Base-by-base conservation (phyloP, 2,888 invertebrate genomes). In the Yponomeuta evonymella region DNA sequence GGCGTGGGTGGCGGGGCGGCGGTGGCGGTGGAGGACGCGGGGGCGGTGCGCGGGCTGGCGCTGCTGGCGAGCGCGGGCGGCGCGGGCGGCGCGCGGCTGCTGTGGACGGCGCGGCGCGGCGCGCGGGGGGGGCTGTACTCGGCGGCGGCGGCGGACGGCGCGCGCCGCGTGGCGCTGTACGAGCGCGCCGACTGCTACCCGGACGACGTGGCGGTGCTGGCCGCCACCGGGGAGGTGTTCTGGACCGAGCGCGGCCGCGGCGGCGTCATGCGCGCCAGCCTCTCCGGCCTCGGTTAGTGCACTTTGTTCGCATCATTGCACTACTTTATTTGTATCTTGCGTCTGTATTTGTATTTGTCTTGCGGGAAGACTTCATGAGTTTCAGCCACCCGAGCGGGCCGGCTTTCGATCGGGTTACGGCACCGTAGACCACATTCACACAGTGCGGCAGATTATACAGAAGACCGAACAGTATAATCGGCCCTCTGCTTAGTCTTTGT, bases 81-180 rank as follows among this genome's bases (percentile, higher is more conserved):
- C 71, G 93, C 94, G 75, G 95, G 0, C 94, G 96, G 79, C 96
- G 96, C 63, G 96, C 10, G 79, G 96, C 64, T 96, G 97, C 87
- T 94, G 95, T 94, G 87, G 71, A 72, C 73, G 70, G 96, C 79
- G 96, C 96, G 64, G 96, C 9, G 79, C 96, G 64, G 96, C 97
- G 87, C 94, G 95, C 94, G 87, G 71, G 72, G 73, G 70, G 77
- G 77, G 73, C 83, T 94, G 72, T 79, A 92, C 72, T 91, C 89
- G 0, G 81, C 94, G n/a, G 88, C 93, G 71, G 81, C 94, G 71
- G 94, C 94, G 71, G 94, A 94, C 82, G 95, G 95, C 0, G 87
- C 91, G 15, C 90, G 90, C 62, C 88, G 90, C 72, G 91, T 91
- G 74, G 94, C 94, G 36, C 83, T 96, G 70, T 83, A 93, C 75